Conservation (phyloP, 2,888 invertebrate species). For the Ethmia dodecea region DNA sequence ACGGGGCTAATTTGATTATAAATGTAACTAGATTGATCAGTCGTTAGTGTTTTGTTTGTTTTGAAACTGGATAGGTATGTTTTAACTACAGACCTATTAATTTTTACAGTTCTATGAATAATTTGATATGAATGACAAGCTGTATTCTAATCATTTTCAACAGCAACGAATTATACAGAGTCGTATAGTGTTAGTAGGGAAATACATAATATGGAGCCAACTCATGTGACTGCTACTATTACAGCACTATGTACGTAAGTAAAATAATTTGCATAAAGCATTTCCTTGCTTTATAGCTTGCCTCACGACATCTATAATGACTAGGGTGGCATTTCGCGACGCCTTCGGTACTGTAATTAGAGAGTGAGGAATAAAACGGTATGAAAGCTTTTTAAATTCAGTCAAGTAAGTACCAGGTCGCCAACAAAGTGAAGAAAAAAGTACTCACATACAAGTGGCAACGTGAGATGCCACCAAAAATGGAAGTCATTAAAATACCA, state of each 20-base stretch:
- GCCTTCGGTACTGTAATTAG: slow-evolving; percentile 62
- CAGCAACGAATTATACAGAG: too few species aligned
- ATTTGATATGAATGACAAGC: too few species aligned
- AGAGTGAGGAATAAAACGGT: slow-evolving; percentile 46
- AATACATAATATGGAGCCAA: slow-evolving; percentile 2
- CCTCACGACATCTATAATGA: slow-evolving; percentile 68
- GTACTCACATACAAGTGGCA: too few species aligned
- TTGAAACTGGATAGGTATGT: too few species aligned
- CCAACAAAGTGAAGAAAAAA: slow-evolving; percentile 1
- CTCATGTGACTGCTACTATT: slow-evolving; percentile 28
- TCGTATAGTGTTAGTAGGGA: too few species aligned
- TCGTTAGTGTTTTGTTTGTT: slow-evolving; percentile 16
- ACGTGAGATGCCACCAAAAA: too few species aligned
- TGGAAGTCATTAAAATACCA: too few species aligned
- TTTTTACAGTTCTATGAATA: too few species aligned
- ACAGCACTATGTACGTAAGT: slow-evolving; percentile 22
- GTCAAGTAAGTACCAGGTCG: slow-evolving; percentile 26
- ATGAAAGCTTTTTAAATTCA: slow-evolving; percentile 50
- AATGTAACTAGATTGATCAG: slow-evolving; percentile 28
- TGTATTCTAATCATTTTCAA: too few species aligned
- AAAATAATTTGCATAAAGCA: slow-evolving; percentile 65
- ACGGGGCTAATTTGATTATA: slow-evolving; percentile 30
- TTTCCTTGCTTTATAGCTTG: slow-evolving; percentile 57
- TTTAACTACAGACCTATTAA: too few species aligned
- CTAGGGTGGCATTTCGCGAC: slow-evolving; percentile 61